Conservation (phyloP, 2,797 vertebrate genomes). For the Menidia menidia region DNA sequence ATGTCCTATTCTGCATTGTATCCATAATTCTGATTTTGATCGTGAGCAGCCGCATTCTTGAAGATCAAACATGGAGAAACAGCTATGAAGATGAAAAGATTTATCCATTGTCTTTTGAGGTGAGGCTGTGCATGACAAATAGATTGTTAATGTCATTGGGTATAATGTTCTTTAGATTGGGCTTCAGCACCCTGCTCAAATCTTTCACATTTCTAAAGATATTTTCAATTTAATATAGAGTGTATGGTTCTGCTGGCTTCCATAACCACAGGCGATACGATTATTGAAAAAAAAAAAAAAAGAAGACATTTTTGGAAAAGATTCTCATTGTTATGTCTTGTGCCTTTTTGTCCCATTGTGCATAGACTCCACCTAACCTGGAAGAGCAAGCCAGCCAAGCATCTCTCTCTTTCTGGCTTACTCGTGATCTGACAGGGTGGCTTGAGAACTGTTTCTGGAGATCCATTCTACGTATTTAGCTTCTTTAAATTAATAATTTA, state of each 20-base stretch:
- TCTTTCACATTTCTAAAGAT: not conserved
- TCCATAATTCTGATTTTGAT: conserved; percentile 83
- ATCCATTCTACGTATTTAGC: too few species aligned
- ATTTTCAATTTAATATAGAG: not conserved
- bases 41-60: conserved; percentile 76
- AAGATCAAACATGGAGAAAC: conserved; percentile 75
- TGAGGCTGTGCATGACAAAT: conserved; percentile 72
- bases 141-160: conserved; percentile 56
- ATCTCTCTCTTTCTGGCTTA: too few species aligned
- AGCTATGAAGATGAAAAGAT: conserved; percentile 62
- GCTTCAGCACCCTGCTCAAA: conserved; percentile 15
- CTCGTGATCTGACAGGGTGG: too few species aligned
- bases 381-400: too few species aligned
- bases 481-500: too few species aligned
- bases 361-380: too few species aligned
- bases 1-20: conserved; percentile 71
- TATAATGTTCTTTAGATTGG: conserved; percentile 28
- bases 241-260: not conserved
- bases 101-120: conserved; percentile 67
- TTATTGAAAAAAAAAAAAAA: not conserved
- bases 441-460: too few species aligned
- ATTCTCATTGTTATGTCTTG: too few species aligned
- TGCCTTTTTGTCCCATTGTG: too few species aligned
- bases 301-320: too few species aligned
- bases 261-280: not conserved